These are phyloP conservation scores for Eurystomus gularis DNA, from an alignment of 2,113 vertebrate species.

Conservation along the genomic window DNA sequence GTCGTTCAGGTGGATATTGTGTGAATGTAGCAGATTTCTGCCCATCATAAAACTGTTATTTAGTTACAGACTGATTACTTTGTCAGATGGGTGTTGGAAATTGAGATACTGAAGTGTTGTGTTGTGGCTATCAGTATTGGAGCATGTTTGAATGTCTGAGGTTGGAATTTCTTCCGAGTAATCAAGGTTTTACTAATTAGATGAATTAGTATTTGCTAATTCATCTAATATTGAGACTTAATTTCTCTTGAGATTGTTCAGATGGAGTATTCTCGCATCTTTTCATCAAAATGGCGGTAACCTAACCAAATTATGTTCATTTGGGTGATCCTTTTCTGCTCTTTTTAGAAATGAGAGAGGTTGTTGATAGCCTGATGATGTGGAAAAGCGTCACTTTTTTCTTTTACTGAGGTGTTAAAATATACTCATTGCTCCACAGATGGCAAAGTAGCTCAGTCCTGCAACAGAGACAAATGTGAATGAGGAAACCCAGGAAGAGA, in stretches of 20 bases:
- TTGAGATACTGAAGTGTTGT: not conserved
- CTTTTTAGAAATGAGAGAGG: not conserved
- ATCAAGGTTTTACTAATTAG: too few relatives aligned
- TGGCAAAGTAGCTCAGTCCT: conserved; percentile 9
- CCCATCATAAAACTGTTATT: not conserved
- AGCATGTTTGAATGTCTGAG: not conserved
- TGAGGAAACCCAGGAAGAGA: not conserved
- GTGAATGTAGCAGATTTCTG: not conserved
- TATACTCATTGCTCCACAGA: conserved; percentile 31
- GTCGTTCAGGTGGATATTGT: not conserved
- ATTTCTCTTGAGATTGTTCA: not conserved
- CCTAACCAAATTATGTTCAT: not conserved
- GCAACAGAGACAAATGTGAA: not conserved
- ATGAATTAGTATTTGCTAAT: too few relatives aligned
- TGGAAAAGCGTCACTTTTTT: not conserved
- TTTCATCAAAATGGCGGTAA: not conserved
- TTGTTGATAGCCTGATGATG: not conserved
- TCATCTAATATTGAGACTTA: not conserved
- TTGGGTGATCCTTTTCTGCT: not conserved
- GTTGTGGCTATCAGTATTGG: not conserved
- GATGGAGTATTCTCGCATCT: not conserved
- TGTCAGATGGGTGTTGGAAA: not conserved
- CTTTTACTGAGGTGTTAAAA: conserved; percentile 32
- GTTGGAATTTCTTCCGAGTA: not conserved
- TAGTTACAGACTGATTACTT: not conserved